Conservation (phyloP, 64 coral and sea anemone species). For the Stichodactyla mertensii region DNA sequence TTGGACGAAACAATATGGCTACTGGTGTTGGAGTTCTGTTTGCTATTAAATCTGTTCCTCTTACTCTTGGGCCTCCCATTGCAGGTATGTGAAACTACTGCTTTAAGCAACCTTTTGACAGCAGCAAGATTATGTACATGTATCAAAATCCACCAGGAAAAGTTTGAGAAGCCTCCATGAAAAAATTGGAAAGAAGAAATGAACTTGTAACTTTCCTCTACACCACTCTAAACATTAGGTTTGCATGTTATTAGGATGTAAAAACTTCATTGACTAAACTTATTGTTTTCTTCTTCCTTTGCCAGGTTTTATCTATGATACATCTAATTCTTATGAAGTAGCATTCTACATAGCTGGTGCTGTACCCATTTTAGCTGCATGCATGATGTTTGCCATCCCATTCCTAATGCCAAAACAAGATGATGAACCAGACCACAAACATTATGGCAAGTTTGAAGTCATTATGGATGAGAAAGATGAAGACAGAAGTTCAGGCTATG, state of each 20-base stretch:
- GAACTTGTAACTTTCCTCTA: too few relatives aligned
- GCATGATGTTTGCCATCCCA: conserved; percentile 91
- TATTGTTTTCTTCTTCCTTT: neutral
- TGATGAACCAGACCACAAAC: conserved; percentile 48
- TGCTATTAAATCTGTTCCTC: conserved; percentile 83
- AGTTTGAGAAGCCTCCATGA: neutral
- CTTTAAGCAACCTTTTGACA: neutral
- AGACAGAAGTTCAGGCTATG: conserved; percentile 25
- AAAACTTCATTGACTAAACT: neutral
- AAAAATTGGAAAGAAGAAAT: too few relatives aligned
- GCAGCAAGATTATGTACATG: neutral
- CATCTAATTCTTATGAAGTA: conserved; percentile 71
- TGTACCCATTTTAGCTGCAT: conserved; percentile 73
- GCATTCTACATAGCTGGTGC: conserved; percentile 92
- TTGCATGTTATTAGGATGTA: too few relatives aligned
- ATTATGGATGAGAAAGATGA: conserved; percentile 49
- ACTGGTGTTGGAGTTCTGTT: conserved; percentile 86
- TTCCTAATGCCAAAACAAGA: conserved; percentile 87
- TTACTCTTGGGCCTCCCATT: conserved; percentile 76
- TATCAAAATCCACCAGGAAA: neutral
- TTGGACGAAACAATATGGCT: conserved; percentile 87
- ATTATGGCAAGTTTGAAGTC: conserved; percentile 70
- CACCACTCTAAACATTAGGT: too few relatives aligned
- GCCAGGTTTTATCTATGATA: conserved; percentile 75
- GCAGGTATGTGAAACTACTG: conserved; percentile 48